Base-by-base conservation (phyloP, 2,797 vertebrate genomes). In the Corythornis leucogaster region DNA sequence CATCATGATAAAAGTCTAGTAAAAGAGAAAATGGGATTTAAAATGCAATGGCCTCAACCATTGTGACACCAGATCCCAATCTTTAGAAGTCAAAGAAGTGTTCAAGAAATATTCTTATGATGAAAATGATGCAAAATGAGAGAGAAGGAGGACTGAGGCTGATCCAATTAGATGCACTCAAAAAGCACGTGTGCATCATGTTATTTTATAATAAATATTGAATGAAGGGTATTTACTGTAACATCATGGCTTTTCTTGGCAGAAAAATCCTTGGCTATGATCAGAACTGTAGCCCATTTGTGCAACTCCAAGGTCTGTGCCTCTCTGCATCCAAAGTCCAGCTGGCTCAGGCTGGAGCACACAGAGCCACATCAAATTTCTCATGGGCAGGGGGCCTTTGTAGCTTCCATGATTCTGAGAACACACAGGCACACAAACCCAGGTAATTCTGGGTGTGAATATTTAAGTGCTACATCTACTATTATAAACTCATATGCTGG, bases 111-210 rank as follows among this genome's bases (percentile, higher is more conserved):
- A 73, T 13, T 12, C 7, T 58, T 4, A 13, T 46, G 31, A 81
- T n/a, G 80, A 92, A 95, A 85, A 88, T 25, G 10, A 54, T 77
- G 53, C 64, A 70, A 86, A 89, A 91, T 42, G 24, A 76, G 87
- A 63, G 57, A 78, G 69, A 26, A 81, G 75, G 59, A 73, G 20
- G 24, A 26, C 51, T 55, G 70, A 75, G 57, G 53, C 4, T 67
- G 59, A 64, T 81, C 74, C 74, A 46, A 50, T 73, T 86, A 55
- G 59, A 54, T 64, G 38, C 67, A 30, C 33, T 81, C 22, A 89
- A 61, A 89, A 86, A 80, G 18, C 45, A 64, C 24, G 38, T 74
- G 43, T 90, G 70, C 80, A 91, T 91, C 67, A 45, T 55, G 61
- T 54, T 3, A 54, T 70, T 92, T 83, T 73, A 40, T 68, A 45